Conservation (phyloP, 2,888 invertebrate genomes). For the Augochlorella aurata region DNA sequence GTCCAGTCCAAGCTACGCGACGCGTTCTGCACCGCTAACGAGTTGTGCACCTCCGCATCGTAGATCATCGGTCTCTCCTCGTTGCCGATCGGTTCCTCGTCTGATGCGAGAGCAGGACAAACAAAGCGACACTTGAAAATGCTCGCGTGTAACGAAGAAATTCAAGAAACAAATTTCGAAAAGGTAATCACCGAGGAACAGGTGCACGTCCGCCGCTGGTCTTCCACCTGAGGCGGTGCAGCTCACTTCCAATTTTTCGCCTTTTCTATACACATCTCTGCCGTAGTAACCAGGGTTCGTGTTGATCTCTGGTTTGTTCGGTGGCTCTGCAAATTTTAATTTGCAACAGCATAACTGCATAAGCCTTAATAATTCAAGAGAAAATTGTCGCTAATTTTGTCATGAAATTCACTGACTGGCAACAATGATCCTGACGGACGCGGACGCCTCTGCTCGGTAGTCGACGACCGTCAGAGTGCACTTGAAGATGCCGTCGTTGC, state of each 20-base stretch:
- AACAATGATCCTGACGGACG: conserved; percentile 86
- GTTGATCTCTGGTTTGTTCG: conserved; percentile 82
- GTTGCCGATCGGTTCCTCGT: conserved; percentile 85
- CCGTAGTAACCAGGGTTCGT: conserved; percentile 78
- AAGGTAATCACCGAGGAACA: conserved; percentile 85
- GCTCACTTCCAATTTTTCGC: conserved; percentile 85
- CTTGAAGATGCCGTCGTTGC: conserved; percentile 87
- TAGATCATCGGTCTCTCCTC: conserved; percentile 84
- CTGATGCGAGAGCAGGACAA: conserved; percentile 76
- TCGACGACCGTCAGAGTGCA: conserved; percentile 86
- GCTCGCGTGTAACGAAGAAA: background rate
- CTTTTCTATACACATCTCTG: conserved; percentile 84
- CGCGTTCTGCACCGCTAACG: conserved; percentile 87
- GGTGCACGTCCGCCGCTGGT: conserved; percentile 90
- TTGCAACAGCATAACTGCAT: no score
- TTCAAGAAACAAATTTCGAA: background rate
- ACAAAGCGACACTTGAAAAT: background rate
- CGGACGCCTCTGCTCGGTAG: conserved; percentile 84
- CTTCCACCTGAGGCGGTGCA: conserved; percentile 88
- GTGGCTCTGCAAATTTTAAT: conserved; percentile 80
- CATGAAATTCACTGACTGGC: conserved; percentile 85
- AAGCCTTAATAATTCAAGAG: no score
- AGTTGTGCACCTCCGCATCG: conserved; percentile 83
- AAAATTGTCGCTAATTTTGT: no score
- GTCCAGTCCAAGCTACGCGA: conserved; percentile 85